Percentiles rank a stretch among this genome's conserved stretches.
Conservation (phyloP, 2,113 vertebrate species). For the Labrus mixtus region DNA sequence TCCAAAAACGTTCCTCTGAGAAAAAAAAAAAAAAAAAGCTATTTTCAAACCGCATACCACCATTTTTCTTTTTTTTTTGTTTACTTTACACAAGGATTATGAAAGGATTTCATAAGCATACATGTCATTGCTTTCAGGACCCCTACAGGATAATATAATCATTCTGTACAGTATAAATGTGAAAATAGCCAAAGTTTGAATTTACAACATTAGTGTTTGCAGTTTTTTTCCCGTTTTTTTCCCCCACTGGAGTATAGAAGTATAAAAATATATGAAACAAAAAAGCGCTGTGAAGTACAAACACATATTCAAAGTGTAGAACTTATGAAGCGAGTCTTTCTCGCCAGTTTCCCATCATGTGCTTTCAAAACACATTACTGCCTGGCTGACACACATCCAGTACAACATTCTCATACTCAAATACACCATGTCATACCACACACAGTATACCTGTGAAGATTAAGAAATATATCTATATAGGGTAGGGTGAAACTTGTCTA, state of each 20-base stretch:
- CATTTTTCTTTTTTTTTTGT: conserved; percentile 24
- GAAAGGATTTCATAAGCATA: conserved; percentile 55
- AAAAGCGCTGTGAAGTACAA: conserved; percentile 75
- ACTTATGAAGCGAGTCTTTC: conserved; percentile 62
- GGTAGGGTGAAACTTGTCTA: conserved; percentile 36
- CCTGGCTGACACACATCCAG: conserved; percentile 53
- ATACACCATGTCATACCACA: conserved; percentile 43
- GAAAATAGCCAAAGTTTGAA: conserved; percentile 66
- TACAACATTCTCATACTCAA: conserved; percentile 47
- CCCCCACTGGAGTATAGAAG: conserved; percentile 69
- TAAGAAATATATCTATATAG: conserved; percentile 31
- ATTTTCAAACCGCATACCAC: conserved; percentile 43
- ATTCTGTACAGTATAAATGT: conserved; percentile 68
- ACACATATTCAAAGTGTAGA: conserved; percentile 70
- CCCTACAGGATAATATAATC: conserved; percentile 36
- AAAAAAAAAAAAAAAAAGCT: conserved; percentile 28
- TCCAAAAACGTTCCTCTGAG: conserved; percentile 28
- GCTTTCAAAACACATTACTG: conserved; percentile 53
- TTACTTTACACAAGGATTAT: conserved; percentile 49
- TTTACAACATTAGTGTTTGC: conserved; percentile 63
- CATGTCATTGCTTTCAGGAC: conserved; percentile 38
- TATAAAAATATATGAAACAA: conserved; percentile 81
- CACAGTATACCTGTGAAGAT: conserved; percentile 39
- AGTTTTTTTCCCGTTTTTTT: conserved; percentile 26
- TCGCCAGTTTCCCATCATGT: conserved; percentile 37